Conservation (phyloP, 2,113 vertebrate species). For the Cyanistes caeruleus region DNA sequence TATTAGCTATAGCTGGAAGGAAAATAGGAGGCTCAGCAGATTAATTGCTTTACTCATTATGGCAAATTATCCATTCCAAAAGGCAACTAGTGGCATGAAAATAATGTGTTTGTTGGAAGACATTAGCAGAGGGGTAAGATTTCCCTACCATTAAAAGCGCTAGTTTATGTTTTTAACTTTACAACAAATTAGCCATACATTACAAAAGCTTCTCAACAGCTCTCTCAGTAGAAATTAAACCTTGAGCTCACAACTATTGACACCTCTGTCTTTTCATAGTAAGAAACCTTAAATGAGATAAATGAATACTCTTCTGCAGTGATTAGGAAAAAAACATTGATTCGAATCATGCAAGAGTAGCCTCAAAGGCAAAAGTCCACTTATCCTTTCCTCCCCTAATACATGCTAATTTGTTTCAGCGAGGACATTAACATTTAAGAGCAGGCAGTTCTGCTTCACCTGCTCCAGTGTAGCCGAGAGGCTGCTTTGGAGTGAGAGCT, state of each 20-base stretch:
- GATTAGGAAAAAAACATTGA: neutral
- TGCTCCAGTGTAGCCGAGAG: neutral
- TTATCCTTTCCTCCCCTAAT: neutral
- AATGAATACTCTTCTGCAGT: neutral
- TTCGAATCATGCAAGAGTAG: neutral
- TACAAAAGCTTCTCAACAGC: neutral
- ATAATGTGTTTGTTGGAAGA: neutral
- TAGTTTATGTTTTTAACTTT: neutral
- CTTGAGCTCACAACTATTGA: neutral
- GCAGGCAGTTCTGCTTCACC: neutral
- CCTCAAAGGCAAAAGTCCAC: neutral
- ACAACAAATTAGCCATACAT: neutral
- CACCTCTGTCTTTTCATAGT: neutral
- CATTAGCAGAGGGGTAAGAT: neutral
- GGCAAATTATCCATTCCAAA: conserved; percentile 19
- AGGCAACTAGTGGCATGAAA: conserved; percentile 3
- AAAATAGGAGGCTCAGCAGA: neutral
- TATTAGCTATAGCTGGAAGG: neutral
- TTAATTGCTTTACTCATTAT: neutral
- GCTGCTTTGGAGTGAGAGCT: neutral
- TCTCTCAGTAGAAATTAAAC: neutral
- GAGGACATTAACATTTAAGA: neutral
- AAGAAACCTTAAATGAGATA: neutral
- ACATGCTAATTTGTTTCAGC: neutral
- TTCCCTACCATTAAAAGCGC: neutral